phyloP scores from a whole-genome alignment of 2,113 vertebrate genomes.

The Chaetodon trifascialis region DNA sequence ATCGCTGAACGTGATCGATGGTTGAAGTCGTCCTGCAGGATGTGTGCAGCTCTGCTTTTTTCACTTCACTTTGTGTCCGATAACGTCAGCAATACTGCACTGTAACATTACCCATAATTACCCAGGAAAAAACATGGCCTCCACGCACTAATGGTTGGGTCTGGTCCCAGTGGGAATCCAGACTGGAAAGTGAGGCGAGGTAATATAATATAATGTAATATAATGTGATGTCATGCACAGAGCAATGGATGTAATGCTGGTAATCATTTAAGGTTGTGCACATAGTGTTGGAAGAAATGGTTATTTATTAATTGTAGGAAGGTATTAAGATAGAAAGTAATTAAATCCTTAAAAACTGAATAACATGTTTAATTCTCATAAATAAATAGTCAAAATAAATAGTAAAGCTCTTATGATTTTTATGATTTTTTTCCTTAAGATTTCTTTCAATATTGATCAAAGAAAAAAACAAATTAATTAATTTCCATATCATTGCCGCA shows the following conservation, averaged over 20 bases:
- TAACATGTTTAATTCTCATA: too few species aligned
- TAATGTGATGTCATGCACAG: background rate
- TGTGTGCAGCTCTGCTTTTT: background rate
- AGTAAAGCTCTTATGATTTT: too few species aligned
- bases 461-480: too few species aligned
- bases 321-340: background rate
- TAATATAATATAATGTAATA: background rate
- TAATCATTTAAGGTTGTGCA: background rate
- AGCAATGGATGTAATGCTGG: background rate
- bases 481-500: too few species aligned
- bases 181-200: background rate
- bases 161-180: constrained; percentile 7
- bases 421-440: too few species aligned
- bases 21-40: background rate
- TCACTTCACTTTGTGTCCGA: background rate
- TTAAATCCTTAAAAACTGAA: background rate
- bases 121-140: background rate
- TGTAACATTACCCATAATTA: constrained; percentile 27
- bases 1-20: background rate
- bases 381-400: too few species aligned
- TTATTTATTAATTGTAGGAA: background rate
- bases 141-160: constrained; percentile 13
- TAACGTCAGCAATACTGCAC: background rate
- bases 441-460: too few species aligned
- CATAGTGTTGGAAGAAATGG: background rate